Conservation (phyloP, 2,888 invertebrate species). For the Macropis europaea region DNA sequence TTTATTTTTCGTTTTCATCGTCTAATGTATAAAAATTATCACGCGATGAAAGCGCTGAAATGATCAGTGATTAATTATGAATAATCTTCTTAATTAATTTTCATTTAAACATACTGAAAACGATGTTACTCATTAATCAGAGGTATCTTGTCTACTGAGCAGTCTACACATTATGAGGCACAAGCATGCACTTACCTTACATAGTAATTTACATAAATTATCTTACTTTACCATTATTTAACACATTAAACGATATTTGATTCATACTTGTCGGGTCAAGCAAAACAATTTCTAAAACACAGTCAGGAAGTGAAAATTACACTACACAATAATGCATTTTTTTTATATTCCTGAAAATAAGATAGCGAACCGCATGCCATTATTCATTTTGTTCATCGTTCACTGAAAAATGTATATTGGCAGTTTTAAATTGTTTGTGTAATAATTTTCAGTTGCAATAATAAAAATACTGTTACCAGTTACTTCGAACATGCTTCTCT, state of each 20-base stretch:
- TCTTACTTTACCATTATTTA: neutral
- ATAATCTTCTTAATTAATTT: neutral
- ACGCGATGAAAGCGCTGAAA: too few species aligned
- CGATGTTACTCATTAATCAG: neutral
- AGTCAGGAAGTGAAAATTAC: conserved; percentile 3
- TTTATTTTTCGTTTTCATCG: too few species aligned
- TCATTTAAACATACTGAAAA: neutral
- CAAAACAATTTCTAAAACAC: conserved; percentile 4
- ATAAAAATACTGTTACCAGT: conserved; percentile 15
- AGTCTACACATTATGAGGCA: neutral
- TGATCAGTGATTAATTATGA: too few species aligned
- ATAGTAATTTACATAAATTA: conserved; percentile 12
- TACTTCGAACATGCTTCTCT: conserved; percentile 2
- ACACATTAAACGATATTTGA: neutral
- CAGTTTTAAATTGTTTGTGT: neutral
- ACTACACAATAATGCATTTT: neutral
- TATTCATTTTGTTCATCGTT: conserved; percentile 2
- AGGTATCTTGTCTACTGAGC: neutral
- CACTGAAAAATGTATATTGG: conserved; percentile 4
- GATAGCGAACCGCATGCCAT: neutral
- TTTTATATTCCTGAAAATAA: neutral
- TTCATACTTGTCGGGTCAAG: neutral
- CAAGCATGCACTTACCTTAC: conserved; percentile 23
- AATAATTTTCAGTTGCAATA: conserved; percentile 2
- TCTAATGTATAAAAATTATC: too few species aligned